These are phyloP conservation scores for Ammodytes dubius DNA, from an alignment of 2,113 vertebrate species.

Conservation along the genomic window DNA sequence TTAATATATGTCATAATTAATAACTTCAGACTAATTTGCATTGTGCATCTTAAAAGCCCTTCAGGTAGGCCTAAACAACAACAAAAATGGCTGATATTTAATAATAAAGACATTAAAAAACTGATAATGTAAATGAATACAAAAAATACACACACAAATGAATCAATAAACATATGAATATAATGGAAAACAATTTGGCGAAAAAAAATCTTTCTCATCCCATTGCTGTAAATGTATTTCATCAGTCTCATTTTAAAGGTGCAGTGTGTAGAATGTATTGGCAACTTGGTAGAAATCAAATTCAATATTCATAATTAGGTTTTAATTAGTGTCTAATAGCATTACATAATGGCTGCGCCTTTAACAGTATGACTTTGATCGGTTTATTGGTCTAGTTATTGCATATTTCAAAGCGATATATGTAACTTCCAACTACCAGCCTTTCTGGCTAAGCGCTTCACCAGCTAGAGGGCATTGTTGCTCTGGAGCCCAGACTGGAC, in stretches of 20 bases:
- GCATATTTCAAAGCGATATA: background rate
- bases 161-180: background rate
- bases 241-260: background rate
- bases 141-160: background rate
- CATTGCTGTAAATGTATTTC: background rate
- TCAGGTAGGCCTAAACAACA: background rate
- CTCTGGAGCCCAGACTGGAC: slow-evolving; percentile 33
- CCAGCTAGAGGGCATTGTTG: slow-evolving; percentile 55
- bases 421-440: slow-evolving; percentile 7
- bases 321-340: no score
- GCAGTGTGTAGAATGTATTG: no score
- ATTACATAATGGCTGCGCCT: no score
- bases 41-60: background rate
- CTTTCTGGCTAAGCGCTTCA: slow-evolving; percentile 28
- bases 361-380: no score
- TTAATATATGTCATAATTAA: background rate
- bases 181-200: background rate
- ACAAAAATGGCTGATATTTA: background rate
- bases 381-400: background rate
- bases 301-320: no score
- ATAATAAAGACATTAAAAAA: background rate
- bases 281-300: no score
- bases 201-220: background rate
- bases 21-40: background rate
- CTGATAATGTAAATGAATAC: background rate